Conservation (phyloP, 1,140 invertebrate species). For the Idris sp. region DNA sequence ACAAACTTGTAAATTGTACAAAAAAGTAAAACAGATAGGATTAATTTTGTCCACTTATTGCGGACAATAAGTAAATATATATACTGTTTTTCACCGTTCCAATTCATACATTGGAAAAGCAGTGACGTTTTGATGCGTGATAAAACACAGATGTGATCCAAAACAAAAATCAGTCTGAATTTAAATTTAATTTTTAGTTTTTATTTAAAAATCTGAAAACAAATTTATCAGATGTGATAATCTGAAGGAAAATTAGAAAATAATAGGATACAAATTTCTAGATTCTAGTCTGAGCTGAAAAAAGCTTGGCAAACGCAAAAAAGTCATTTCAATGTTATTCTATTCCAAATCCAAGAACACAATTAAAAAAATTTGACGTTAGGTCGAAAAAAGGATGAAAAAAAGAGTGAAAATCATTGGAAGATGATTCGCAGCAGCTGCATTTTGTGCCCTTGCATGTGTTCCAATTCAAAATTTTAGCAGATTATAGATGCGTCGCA, state of each 20-base stretch:
- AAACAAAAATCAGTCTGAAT: too few species aligned
- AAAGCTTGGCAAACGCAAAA: conserved; percentile 3
- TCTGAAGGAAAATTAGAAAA: too few species aligned
- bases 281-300: too few species aligned
- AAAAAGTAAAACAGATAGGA: background rate
- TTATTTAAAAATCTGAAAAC: too few species aligned
- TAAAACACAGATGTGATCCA: background rate
- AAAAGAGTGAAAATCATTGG: conserved; percentile 33
- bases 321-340: conserved; percentile 25
- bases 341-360: conserved; percentile 41
- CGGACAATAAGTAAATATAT: conserved; percentile 4
- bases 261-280: too few species aligned
- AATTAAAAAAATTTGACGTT: conserved; percentile 61
- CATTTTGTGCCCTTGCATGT: conserved; percentile 65
- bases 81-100: conserved; percentile 1
- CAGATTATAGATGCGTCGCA: conserved; percentile 74
- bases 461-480: conserved; percentile 47
- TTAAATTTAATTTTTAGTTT: too few species aligned
- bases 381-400: conserved; percentile 54
- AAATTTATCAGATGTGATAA: too few species aligned
- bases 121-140: conserved; percentile 1
- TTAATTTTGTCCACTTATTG: background rate
- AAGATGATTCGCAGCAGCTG: conserved; percentile 66
- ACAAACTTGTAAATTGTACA: background rate
- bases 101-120: conserved; percentile 1